A percentile compares a stretch with the other conserved stretches of the same genome.
These are phyloP conservation scores for Sturnira hondurensis DNA, from an alignment of 2,113 vertebrate genomes.

Conservation along the genomic window DNA sequence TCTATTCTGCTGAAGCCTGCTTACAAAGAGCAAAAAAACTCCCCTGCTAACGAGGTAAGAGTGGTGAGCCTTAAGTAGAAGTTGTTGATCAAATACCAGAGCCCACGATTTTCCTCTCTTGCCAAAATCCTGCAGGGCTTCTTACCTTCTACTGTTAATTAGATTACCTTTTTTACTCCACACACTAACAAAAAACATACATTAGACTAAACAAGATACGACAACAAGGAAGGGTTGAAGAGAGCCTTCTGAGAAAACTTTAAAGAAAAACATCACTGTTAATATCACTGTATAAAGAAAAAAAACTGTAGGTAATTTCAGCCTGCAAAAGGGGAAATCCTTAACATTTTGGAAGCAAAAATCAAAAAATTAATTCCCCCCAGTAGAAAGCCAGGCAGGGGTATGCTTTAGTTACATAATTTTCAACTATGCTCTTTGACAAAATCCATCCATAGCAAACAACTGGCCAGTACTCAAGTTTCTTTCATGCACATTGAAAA, in stretches of 20 bases:
- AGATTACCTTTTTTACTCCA: slow-evolving; percentile 75
- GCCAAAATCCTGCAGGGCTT: slow-evolving; percentile 79
- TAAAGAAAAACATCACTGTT: slow-evolving; percentile 41
- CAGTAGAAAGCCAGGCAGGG: slow-evolving; percentile 26
- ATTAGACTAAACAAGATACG: slow-evolving; percentile 81
- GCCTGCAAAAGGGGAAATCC: not conserved
- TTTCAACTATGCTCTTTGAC: slow-evolving; percentile 64
- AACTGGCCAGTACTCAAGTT: slow-evolving; percentile 70
- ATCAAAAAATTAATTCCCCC: not conserved
- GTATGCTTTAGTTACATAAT: slow-evolving; percentile 61
- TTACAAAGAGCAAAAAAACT: slow-evolving; percentile 69
- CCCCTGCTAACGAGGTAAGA: slow-evolving; percentile 78
- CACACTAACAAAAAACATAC: slow-evolving; percentile 73
- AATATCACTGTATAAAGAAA: slow-evolving; percentile 19
- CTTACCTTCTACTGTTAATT: slow-evolving; percentile 81
- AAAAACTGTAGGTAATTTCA: slow-evolving; percentile 36
- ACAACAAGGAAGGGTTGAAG: slow-evolving; percentile 60
- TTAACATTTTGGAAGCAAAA: not conserved
- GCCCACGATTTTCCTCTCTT: slow-evolving; percentile 68
- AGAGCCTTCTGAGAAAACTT: slow-evolving; percentile 62
- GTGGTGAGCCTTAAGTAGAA: slow-evolving; percentile 74
- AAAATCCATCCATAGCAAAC: slow-evolving; percentile 74
- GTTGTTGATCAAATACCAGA: slow-evolving; percentile 74
- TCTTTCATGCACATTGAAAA: slow-evolving; percentile 62
- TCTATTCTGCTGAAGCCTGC: slow-evolving; percentile 67